These are phyloP conservation scores for Carcina quercana DNA, from an alignment of 2,888 invertebrate species.

Conservation along the genomic window DNA sequence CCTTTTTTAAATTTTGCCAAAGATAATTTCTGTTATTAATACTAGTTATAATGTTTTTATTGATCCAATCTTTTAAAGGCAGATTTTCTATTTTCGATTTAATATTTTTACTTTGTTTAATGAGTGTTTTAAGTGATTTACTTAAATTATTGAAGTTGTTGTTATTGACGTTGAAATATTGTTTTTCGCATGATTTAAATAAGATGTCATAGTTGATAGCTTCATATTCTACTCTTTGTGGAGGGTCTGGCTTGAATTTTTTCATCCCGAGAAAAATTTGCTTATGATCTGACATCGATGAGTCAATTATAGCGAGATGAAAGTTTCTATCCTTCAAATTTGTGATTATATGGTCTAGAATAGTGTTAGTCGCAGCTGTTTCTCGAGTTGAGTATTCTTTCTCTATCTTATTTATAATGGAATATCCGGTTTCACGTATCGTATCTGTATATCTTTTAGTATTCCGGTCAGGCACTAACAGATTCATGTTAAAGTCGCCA, in stretches of 20 bases:
- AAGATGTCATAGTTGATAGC: neutral
- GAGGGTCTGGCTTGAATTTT: neutral
- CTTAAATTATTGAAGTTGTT: no score
- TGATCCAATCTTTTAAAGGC: no score
- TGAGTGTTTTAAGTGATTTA: no score
- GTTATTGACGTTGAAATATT: no score
- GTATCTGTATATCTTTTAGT: conserved; percentile 8
- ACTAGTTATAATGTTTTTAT: no score
- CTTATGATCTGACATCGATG: conserved; percentile 17
- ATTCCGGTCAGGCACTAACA: neutral
- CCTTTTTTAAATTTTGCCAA: no score
- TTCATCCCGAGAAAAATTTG: conserved; percentile 10
- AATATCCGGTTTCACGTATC: conserved; percentile 5
- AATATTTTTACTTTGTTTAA: no score
- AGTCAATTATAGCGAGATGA: conserved; percentile 13
- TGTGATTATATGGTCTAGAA: neutral
- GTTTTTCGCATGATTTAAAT: no score
- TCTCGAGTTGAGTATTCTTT: conserved; percentile 10
- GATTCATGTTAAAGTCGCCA: conserved; percentile 8
- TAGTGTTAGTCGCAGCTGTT: neutral
- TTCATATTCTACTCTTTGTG: neutral
- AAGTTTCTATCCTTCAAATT: conserved; percentile 6
- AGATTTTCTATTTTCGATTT: no score
- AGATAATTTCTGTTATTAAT: no score
- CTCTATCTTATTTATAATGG: conserved; percentile 14